These are phyloP conservation scores for Tenthredo livida DNA, from an alignment of 2,888 invertebrate genomes.

Conservation along the genomic window DNA sequence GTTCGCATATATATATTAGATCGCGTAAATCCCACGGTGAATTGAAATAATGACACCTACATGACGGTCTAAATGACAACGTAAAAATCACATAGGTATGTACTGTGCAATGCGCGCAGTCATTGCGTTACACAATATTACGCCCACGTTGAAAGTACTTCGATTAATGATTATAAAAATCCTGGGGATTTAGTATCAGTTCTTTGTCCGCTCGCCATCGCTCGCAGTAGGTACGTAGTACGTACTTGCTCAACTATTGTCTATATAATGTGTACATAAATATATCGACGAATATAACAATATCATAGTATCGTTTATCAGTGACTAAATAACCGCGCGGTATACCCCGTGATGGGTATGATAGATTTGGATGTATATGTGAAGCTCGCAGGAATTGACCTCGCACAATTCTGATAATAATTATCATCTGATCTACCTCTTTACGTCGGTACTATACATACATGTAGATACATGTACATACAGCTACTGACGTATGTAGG, in stretches of 20 bases:
- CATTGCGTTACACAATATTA: not conserved
- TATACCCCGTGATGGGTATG: not conserved
- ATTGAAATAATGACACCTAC: not conserved
- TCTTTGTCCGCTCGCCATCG: not conserved
- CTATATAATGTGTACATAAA: not conserved
- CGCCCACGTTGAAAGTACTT: not conserved
- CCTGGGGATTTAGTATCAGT: not conserved
- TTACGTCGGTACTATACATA: not conserved
- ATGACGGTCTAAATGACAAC: not conserved
- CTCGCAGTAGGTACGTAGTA: not conserved
- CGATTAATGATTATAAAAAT: not conserved
- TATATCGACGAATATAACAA: not conserved
- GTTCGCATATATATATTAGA: not conserved
- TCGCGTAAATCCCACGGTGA: not conserved
- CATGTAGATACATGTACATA: not conserved
- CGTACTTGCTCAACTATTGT: not conserved
- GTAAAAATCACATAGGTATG: not conserved
- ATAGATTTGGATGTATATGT: not conserved
- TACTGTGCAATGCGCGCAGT: not conserved
- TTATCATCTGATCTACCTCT: not conserved
- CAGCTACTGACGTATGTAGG: not conserved
- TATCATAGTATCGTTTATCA: not conserved
- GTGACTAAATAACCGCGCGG: not conserved
- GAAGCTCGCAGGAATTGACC: not conserved
- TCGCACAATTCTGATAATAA: constrained; percentile 12